phyloP scores from a whole-genome alignment of 1,140 invertebrate species.

The Chlorops oryzae region DNA sequence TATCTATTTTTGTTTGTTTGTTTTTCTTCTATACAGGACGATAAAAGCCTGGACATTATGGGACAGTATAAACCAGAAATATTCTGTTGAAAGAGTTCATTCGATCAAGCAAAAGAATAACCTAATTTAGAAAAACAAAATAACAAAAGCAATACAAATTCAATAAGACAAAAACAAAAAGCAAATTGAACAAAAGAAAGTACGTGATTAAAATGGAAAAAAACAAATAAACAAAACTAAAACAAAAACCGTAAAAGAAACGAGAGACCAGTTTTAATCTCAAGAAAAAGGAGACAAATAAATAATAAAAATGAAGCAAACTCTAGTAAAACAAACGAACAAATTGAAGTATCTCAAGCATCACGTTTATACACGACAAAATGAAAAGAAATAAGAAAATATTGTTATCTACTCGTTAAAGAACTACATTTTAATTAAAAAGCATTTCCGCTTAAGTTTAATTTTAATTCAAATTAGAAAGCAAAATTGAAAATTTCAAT shows the following conservation, averaged over 20 bases:
- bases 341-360: too few species aligned
- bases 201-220: too few species aligned
- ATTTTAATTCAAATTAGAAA: too few species aligned
- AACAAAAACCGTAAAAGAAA: slow-evolving; percentile 4
- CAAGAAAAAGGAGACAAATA: not conserved
- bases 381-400: too few species aligned
- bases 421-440: too few species aligned
- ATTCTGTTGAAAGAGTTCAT: slow-evolving; percentile 60
- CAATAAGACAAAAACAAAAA: not conserved
- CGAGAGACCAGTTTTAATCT: not conserved
- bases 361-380: too few species aligned
- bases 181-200: not conserved
- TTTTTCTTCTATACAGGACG: slow-evolving; percentile 53
- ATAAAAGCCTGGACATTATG: slow-evolving; percentile 76
- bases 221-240: slow-evolving; percentile 7
- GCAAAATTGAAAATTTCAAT: too few species aligned
- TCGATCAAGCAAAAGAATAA: slow-evolving; percentile 6
- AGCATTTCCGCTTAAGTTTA: too few species aligned
- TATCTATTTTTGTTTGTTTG: slow-evolving; percentile 54
- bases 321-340: too few species aligned
- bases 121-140: slow-evolving; percentile 9
- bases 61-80: slow-evolving; percentile 78
- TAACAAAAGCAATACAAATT: not conserved
- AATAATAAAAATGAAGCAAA: not conserved
- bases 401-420: too few species aligned